Evolutionary conservation across 35 echinoderm and acorn worm species (phyloP).

Genomic region (Strongylocentrotus purpuratus): DNA sequence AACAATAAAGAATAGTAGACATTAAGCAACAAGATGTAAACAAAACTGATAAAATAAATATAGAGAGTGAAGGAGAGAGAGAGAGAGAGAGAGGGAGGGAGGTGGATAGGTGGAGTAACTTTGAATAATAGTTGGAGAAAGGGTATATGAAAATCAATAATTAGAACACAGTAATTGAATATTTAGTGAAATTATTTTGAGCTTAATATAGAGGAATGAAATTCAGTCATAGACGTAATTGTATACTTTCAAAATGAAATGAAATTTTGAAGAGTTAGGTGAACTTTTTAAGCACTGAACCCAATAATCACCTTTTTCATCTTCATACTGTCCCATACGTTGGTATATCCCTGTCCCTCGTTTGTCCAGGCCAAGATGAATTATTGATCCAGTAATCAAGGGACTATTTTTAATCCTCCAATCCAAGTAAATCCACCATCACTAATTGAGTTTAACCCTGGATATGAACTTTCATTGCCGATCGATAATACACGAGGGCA

Average conservation of each 20-base stretch:
- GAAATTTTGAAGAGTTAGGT: no score
- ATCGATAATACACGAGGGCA: background rate
- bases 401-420: background rate
- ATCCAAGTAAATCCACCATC: background rate
- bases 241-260: no score
- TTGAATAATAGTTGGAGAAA: background rate
- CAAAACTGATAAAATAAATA: background rate
- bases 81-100: background rate
- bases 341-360: background rate
- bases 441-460: conserved; percentile 5
- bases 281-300: no score
- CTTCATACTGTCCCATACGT: background rate
- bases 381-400: conserved; percentile 12
- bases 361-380: background rate
- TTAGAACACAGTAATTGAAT: conserved; percentile 5
- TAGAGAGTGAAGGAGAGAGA: background rate
- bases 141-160: background rate
- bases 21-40: background rate
- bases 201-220: background rate
- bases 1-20: background rate
- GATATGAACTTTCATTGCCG: background rate
- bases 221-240: background rate
- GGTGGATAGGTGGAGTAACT: background rate
- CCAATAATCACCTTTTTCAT: no score
- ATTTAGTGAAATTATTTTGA: background rate